phyloP scores from a whole-genome alignment of 2,113 vertebrate genomes.

The Martes martes region DNA sequence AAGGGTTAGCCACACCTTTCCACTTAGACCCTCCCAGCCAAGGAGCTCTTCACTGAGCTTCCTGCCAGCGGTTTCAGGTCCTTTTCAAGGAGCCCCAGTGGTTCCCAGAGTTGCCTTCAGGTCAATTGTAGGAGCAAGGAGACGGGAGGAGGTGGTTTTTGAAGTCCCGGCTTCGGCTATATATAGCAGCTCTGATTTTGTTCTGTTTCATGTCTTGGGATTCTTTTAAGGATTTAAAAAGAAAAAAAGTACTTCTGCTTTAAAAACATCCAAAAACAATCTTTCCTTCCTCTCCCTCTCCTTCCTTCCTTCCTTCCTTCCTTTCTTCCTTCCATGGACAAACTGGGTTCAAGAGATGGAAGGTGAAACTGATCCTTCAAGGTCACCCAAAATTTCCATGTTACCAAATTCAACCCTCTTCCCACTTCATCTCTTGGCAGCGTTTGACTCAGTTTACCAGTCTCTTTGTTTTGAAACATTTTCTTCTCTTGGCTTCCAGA shows the following conservation, averaged over 20 bases:
- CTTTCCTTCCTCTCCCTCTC: neutral
- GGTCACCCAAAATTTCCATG: neutral
- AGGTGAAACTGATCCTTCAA: neutral
- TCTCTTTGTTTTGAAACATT: neutral
- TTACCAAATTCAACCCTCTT: neutral
- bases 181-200: neutral
- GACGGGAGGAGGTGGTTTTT: no score
- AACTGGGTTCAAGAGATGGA: neutral
- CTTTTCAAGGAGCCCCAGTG: neutral
- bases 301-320: neutral
- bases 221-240: neutral
- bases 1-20: neutral
- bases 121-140: neutral
- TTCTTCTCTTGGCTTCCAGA: neutral
- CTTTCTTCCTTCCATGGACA: neutral
- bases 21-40: neutral
- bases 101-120: neutral
- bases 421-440: neutral
- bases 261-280: neutral
- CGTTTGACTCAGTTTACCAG: neutral
- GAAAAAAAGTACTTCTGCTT: constrained; percentile 2
- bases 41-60: neutral
- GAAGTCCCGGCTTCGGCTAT: neutral
- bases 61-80: neutral
- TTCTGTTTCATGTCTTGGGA: neutral